Evolutionary conservation across 1,140 invertebrate species (phyloP), one percentile per base, ranked within the genome.

Genomic region (Dendrolimus punctatus): DNA sequence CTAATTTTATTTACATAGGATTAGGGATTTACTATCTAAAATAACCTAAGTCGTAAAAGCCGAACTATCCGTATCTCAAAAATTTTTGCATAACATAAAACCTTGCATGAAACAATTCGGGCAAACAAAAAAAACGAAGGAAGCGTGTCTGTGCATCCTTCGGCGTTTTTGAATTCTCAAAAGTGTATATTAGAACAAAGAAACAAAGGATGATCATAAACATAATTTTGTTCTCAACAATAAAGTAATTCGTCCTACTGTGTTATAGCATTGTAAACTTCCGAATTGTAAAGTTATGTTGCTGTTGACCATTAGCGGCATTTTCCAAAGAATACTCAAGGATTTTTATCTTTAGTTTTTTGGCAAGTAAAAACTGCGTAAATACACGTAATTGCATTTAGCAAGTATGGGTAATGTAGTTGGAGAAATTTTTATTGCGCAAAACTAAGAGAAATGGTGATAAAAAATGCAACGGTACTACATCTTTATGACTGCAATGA

Each of bases 201-300:
- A 37, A 66, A 78, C 70, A 82, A 80, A 48, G 53, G 48, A 5
- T n/a, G 45, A 53, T 73, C 64, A 64, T 82, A 82, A 82, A 82
- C 60, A 53, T 59, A 55, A 51, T 75, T 78, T 80, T 68, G 42
- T 78, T 69, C 54, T 52, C 48, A 60, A 66, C 67, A 80, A 80
- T 78, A 76, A 78, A 76, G 51, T 67, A 59, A 78, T 80, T 72
- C 60, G 56, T 70, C 77, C 80, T 83, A 80, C 80, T 77, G 80
- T 76, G 71, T 56, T 58, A 59, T 55, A 58, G 54, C 47, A 71
- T 79, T 76, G 77, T 80, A 72, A 73, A 80, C 70, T 77, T 71
- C 72, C 72, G 73, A 78, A 75, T 80, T 74, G 66, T 76, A 68
- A 66, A 71, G 64, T 48, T 46, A 50, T 65, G 64, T 73, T 61